Base-by-base conservation (phyloP, 2,113 vertebrate species). In the Uria aalge region DNA sequence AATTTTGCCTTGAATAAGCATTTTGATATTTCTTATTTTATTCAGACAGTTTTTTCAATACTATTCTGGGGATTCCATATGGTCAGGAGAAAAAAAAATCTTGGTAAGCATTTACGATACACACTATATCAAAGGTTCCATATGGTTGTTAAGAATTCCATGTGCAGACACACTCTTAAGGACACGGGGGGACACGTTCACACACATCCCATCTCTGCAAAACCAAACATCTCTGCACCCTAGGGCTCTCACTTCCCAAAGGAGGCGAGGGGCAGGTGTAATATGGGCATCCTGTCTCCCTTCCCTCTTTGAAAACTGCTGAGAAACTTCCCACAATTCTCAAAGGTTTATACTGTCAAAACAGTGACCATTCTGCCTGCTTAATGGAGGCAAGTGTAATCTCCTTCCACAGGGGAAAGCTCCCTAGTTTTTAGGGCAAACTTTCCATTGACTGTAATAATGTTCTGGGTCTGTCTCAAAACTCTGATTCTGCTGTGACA, bases 1-100 rank as follows among this genome's bases (percentile, higher is more conserved):
- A 23, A 6, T 66, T 95, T 80, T 94, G 11, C 22, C 43, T 83
- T 86, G 36, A 76, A 41, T 64, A 76, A 73, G 6, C 8, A 50
- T 79, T 95, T 88, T 73, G 6, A 24, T 68, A 29, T 66, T 73
- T 88, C 26, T 82, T 67, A 34, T 32, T 94, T 88, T 80, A 63
- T 59, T 66, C 24, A 52, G 36, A 12, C 5, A 26, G 6, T 23
- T 6, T 52, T 72, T 90, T 79, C 34, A 9, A 22, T 88, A 34
- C 71, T 81, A 9, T 72, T 79, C 21, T 77, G 62, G 3, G 17
- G 22, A 60, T 88, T 56, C 67, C 24, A 47, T 50, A 59, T 47
- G 14, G 23, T 71, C 6, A 29, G 47, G 50, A 85, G 71, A 67
- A 84, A 92, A 80, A 80, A 48, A 48, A 22, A 3, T 48, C 56